Evolutionary conservation across 2,113 vertebrate species (phyloP).

Genomic region (Stictonetta naevosa): DNA sequence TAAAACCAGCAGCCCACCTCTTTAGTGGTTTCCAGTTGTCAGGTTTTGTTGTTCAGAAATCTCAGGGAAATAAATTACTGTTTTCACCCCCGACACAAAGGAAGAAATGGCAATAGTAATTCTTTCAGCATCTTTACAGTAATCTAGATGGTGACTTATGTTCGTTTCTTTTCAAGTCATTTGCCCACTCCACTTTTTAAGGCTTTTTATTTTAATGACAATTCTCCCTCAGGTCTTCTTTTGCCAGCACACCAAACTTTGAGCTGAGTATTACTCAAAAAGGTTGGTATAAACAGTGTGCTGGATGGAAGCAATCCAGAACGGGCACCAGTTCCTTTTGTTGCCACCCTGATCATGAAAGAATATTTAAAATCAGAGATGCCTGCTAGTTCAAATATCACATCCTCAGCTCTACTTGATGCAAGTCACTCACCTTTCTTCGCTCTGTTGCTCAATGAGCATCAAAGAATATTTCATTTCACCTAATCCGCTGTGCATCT

Average conservation of each 20-base stretch:
- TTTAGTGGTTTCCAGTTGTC: slow-evolving; percentile 7
- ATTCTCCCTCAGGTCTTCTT: slow-evolving; percentile 25
- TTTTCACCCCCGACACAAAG: slow-evolving; percentile 32
- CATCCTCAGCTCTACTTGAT: slow-evolving; percentile 25
- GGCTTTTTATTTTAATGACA: slow-evolving; percentile 67
- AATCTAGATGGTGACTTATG: neutral
- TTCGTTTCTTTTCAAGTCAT: slow-evolving; percentile 27
- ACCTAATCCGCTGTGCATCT: slow-evolving; percentile 27
- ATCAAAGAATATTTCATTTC: slow-evolving; percentile 5
- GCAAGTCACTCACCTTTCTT: neutral
- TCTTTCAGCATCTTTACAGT: slow-evolving; percentile 16
- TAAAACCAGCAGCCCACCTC: slow-evolving; percentile 38
- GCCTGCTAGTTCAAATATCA: neutral
- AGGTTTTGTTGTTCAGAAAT: slow-evolving; percentile 44
- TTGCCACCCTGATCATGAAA: neutral
- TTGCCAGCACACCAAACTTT: neutral
- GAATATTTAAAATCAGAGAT: neutral
- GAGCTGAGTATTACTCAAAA: neutral
- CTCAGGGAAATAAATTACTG: slow-evolving; percentile 43
- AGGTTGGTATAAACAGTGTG: neutral
- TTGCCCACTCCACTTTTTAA: slow-evolving; percentile 25
- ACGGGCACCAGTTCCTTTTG: neutral
- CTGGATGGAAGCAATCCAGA: slow-evolving; percentile 13
- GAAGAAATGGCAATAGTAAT: slow-evolving; percentile 45
- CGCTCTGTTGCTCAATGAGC: neutral